phyloP scores from a whole-genome alignment of 2,113 vertebrate species.

The Hystrix brachyura region DNA sequence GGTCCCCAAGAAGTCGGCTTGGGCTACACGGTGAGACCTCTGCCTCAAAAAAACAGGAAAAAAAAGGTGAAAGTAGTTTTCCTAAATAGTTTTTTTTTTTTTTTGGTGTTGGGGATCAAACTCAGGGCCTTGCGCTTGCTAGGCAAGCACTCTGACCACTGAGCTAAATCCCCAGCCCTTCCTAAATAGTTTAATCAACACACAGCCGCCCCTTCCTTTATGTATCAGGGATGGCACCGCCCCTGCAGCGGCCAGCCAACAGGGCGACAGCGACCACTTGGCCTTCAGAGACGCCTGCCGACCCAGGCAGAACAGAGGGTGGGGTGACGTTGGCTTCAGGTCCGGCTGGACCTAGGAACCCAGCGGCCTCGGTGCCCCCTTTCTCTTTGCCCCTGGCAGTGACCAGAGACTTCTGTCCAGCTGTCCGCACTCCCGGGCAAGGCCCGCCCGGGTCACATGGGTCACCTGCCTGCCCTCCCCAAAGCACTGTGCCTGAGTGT shows the following conservation, averaged over 20 bases:
- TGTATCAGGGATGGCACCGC: not conserved
- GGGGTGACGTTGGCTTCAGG: not conserved
- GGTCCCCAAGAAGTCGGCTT: too few species aligned
- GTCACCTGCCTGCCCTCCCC: not conserved
- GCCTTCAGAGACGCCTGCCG: not conserved
- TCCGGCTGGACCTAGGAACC: not conserved
- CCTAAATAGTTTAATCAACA: not conserved
- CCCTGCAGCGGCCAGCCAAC: not conserved
- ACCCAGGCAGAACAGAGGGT: not conserved
- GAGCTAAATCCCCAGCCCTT: too few species aligned
- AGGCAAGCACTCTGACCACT: too few species aligned
- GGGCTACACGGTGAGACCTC: not conserved
- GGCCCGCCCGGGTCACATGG: not conserved
- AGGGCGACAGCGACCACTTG: not conserved
- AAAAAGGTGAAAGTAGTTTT: not conserved
- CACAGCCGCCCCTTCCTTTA: not conserved
- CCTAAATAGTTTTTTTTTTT: not conserved
- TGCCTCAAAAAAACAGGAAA: not conserved
- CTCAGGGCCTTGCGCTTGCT: too few species aligned
- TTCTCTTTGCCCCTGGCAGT: too few species aligned
- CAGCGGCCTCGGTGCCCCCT: not conserved
- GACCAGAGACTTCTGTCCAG: not conserved
- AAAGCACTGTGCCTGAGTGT: not conserved
- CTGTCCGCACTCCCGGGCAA: not conserved
- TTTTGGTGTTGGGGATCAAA: too few species aligned